Evolutionary conservation across 2,113 vertebrate species (phyloP).

Genomic region (Eupsittula cactorum): DNA sequence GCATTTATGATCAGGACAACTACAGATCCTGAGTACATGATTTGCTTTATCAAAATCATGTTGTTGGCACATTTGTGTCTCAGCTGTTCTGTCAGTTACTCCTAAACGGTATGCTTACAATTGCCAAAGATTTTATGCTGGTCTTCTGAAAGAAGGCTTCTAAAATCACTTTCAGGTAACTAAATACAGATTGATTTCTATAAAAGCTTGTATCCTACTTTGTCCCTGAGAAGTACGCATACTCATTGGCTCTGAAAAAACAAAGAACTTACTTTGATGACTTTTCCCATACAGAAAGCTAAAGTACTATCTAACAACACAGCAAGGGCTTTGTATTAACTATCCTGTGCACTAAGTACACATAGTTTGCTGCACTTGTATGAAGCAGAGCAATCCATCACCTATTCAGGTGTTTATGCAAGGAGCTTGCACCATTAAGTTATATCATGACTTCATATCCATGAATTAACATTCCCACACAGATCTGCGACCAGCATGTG

Average conservation of each 20-base stretch:
- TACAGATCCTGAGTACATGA: neutral
- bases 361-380: neutral
- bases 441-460: neutral
- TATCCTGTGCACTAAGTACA: fast-evolving
- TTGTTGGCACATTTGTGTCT: neutral
- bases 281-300: neutral
- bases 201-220: neutral
- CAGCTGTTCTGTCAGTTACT: neutral
- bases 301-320: neutral
- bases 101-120: neutral
- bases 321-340: neutral
- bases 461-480: neutral
- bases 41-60: neutral
- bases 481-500: neutral
- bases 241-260: neutral
- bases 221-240: neutral
- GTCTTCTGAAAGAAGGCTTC: neutral
- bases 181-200: neutral
- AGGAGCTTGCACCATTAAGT: neutral
- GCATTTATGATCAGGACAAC: neutral
- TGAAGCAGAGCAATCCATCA: neutral
- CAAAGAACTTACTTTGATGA: neutral
- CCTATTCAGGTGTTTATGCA: neutral
- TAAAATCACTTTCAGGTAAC: neutral
- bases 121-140: neutral